Base-by-base conservation (phyloP, 2,113 vertebrate genomes). In the Ptychochromis oligacanthus region DNA sequence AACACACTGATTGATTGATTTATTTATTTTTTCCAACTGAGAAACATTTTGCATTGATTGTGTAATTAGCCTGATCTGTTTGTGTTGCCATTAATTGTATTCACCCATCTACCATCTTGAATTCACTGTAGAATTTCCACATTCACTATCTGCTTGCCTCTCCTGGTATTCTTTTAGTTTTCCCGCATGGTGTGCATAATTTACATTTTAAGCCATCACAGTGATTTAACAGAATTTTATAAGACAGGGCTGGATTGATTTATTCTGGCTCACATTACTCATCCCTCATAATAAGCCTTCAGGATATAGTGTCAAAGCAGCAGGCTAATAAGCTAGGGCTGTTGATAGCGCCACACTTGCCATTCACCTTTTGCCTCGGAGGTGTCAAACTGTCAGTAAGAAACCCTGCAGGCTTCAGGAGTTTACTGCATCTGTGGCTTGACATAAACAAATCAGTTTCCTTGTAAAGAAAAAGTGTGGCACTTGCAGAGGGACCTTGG, bases 341-440 rank as follows among this genome's bases (percentile, higher is more conserved):
- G 94, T 89, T 92, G 89, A 92, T 94, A 90, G 91, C 72, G 24
- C 80, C 90, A 87, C 90, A 85, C 82, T 89, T 74, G 64, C 58
- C 28, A 31, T 76, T 93, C 91, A 91, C 91, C 90, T 93, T 31
- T 90, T 93, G 89, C 88, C 88, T 86, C 18, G 38, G 15, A 82
- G 84, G 87, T 93, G 90, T 90, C 89, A 92, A 84, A 82, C 81
- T 92, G 93, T 94, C 89, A 91, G 85, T 79, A 13, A 83, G 74
- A 86, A 91, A 64, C 77, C 52, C 85, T 43, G 60, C 87, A 77
- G 82, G 60, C 84, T 67, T 57, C 77, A 43, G 57, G 79, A 83
- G 77, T 86, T 86, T 86, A 80, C 91, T 67, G 86, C 88, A 76
- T 84, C 81, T 31, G 40, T 5, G 49, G 55, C 80, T 54, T 9